These are phyloP conservation scores for Pardosa pseudoannulata DNA, from an alignment of 2,888 invertebrate genomes.

Conservation along the genomic window DNA sequence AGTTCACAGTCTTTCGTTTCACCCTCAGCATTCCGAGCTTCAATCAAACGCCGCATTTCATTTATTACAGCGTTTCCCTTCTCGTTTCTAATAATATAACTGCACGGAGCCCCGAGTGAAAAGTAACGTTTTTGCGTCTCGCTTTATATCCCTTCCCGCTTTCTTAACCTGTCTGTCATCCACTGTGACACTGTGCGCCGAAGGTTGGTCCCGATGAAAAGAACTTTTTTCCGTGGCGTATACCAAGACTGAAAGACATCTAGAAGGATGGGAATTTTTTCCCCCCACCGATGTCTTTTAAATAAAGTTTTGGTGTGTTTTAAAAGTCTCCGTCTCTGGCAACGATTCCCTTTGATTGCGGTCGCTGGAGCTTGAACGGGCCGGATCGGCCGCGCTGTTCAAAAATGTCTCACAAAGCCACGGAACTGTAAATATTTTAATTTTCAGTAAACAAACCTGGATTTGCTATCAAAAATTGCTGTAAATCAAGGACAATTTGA, in stretches of 20 bases:
- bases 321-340: not conserved
- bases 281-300: not conserved
- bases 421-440: too few relatives aligned
- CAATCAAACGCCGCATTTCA: conserved; percentile 55
- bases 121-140: conserved; percentile 30
- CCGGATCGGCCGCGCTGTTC: too few relatives aligned
- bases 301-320: not conserved
- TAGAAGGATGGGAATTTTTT: conserved; percentile 38
- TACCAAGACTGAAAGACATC: conserved; percentile 33
- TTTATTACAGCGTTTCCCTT: conserved; percentile 35
- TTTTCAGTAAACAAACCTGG: too few relatives aligned
- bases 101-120: conserved; percentile 8
- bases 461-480: too few relatives aligned
- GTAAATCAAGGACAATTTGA: too few relatives aligned
- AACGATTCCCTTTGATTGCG: not conserved
- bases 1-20: conserved; percentile 8
- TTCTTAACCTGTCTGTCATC: conserved; percentile 58
- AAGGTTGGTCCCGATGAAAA: conserved; percentile 63
- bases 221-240: conserved; percentile 29
- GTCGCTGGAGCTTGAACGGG: not conserved
- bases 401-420: too few relatives aligned
- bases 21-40: conserved; percentile 19
- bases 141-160: not conserved
- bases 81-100: conserved; percentile 55
- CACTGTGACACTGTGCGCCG: conserved; percentile 44